Base-by-base conservation (phyloP, 2,888 invertebrate species). In the Campoplex capitator region DNA sequence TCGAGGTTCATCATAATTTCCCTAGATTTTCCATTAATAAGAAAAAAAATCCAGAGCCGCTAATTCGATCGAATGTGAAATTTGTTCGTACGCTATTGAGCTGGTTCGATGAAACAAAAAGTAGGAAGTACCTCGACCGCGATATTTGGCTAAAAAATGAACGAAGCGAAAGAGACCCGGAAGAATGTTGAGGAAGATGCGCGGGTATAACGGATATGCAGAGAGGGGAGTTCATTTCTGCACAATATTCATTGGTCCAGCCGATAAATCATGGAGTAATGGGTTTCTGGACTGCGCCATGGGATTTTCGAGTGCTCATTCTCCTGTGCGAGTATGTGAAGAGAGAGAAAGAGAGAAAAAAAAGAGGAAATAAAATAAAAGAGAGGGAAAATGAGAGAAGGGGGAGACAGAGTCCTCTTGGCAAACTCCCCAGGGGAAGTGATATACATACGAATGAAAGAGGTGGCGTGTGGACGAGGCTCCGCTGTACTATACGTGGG, bases 221-320 rank as follows among this genome's bases (percentile, higher is more conserved):
- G 28, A 32, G 4, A n/a, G 48, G 48, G 38, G 68, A 68, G 56
- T 75, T 82, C 82, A 87, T 87, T 82, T 88, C 86, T 84, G 91
- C 89, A 88, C 91, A 89, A 90, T 91, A 90, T 88, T 90, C 90
- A 91, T 91, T 90, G 89, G 91, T 85, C 88, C 83, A 74, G 80
- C 79, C 87, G 88, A 91, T 92, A 91, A 91, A 91, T 92, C 90
- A 90, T 89, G 76, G 85, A 78, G 87, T 90, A 91, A 91, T 90
- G 90, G 88, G 87, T 90, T 90, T 88, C 87, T 82, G 86, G 62
- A 68, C 58, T 23, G 42, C 65, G 73, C 71, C 73, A 54, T 83
- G 77, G 75, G 62, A 82, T 78, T 84, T 84, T 75, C 81, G 80
- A 62, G 77, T 73, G 77, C 65, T 83, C 68, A 65, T 65, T 38